Evolutionary conservation across 2,797 vertebrate genomes (phyloP).

Genomic region (Oceanodroma leucorhoa): DNA sequence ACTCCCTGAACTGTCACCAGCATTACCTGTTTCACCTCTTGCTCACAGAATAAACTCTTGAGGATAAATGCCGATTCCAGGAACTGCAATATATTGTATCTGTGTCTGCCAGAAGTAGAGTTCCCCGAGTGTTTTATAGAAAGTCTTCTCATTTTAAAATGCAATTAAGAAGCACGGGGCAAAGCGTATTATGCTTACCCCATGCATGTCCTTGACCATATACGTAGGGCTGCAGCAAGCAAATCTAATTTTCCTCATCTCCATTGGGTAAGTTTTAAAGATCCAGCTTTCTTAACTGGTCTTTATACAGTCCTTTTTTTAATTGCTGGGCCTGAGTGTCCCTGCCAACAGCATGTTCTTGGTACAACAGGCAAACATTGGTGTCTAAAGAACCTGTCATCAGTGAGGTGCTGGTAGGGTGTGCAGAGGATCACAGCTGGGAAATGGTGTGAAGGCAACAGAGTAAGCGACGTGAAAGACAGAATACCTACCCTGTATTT

Average conservation of each 20-base stretch:
- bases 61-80: background rate
- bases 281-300: background rate
- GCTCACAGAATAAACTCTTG: background rate
- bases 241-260: background rate
- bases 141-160: background rate
- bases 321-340: background rate
- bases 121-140: background rate
- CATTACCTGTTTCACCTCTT: background rate
- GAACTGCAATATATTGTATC: background rate
- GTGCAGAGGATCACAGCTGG: background rate
- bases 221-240: background rate
- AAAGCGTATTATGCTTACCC: background rate
- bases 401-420: background rate
- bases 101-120: background rate
- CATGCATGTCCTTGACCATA: background rate
- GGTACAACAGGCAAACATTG: background rate
- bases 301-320: background rate
- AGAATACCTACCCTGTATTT: rapidly evolving
- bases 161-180: background rate
- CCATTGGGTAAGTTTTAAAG: background rate
- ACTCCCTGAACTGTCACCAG: background rate
- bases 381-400: background rate
- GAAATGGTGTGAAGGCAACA: background rate
- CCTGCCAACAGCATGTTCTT: background rate
- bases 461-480: background rate